Evolutionary conservation across 2,113 vertebrate genomes (phyloP).

Genomic region (Proterorhinus semilunaris): DNA sequence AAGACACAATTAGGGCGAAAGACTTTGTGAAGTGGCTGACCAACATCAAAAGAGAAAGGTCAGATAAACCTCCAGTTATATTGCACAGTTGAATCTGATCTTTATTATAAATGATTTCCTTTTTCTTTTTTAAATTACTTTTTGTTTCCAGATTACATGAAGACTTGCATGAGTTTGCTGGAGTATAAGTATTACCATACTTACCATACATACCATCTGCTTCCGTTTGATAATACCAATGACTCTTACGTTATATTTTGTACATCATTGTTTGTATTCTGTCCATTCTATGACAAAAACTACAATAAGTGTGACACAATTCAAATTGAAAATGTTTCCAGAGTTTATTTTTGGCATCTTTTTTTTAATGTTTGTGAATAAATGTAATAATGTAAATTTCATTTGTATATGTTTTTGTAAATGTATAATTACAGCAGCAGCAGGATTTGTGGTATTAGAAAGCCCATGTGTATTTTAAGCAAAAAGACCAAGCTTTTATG

Average conservation of each 20-base stretch:
- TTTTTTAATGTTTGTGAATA: no score
- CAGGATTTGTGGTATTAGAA: no score
- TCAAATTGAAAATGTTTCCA: no score
- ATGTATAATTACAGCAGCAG: no score
- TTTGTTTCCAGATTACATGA: slow-evolving; percentile 44
- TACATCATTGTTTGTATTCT: neutral
- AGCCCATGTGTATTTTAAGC: neutral
- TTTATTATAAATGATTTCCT: neutral
- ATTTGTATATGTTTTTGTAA: no score
- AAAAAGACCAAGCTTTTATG: neutral
- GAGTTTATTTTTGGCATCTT: no score
- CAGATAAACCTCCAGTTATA: slow-evolving; percentile 12
- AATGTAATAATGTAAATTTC: no score
- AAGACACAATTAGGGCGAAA: slow-evolving; percentile 82
- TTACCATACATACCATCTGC: no score
- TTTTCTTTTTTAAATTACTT: neutral
- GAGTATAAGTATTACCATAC: slow-evolving; percentile 14
- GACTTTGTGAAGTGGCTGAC: slow-evolving; percentile 84
- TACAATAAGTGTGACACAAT: neutral
- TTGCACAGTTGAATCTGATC: neutral
- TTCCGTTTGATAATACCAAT: neutral
- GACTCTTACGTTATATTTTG: neutral
- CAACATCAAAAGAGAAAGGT: slow-evolving; percentile 68
- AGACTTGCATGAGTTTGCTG: slow-evolving; percentile 12
- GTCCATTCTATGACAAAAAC: neutral